Conservation (phyloP, 2,797 vertebrate species). For the Esox lucius region DNA sequence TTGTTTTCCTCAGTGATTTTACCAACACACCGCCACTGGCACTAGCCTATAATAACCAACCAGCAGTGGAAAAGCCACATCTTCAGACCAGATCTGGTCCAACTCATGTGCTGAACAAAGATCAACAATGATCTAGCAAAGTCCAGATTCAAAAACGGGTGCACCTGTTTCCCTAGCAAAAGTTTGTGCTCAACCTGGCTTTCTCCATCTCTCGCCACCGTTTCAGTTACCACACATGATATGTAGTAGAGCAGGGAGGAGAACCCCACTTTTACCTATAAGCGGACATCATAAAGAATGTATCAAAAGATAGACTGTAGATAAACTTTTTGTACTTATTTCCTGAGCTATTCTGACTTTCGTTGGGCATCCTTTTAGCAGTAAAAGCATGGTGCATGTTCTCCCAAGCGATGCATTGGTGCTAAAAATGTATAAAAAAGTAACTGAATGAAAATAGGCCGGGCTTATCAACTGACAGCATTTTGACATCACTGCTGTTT, state of each 20-base stretch:
- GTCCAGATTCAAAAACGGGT: not conserved
- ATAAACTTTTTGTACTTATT: not conserved
- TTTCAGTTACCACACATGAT: not conserved
- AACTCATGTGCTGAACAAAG: not conserved
- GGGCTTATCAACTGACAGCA: not conserved
- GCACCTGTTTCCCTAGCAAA: not conserved
- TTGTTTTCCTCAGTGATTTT: too few relatives aligned
- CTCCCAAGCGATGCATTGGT: constrained; percentile 17
- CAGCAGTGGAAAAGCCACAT: constrained; percentile 15
- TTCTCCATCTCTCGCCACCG: not conserved
- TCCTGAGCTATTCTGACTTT: not conserved
- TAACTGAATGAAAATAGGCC: constrained; percentile 25
- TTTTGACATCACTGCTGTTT: constrained; percentile 13
- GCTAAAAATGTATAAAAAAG: constrained; percentile 20
- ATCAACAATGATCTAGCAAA: not conserved
- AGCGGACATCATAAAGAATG: constrained; percentile 10
- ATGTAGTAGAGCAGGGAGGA: not conserved
- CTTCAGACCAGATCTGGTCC: not conserved
- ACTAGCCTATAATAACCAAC: not conserved
- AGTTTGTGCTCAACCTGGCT: not conserved
- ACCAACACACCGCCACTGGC: too few relatives aligned
- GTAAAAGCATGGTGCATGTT: constrained; percentile 27
- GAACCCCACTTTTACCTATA: not conserved
- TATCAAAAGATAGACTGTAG: not conserved
- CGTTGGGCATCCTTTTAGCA: constrained; percentile 20